Evolutionary conservation across 2,113 vertebrate genomes (phyloP), one percentile per base, ranked within the genome.

Genomic region (Clarias magur): DNA sequence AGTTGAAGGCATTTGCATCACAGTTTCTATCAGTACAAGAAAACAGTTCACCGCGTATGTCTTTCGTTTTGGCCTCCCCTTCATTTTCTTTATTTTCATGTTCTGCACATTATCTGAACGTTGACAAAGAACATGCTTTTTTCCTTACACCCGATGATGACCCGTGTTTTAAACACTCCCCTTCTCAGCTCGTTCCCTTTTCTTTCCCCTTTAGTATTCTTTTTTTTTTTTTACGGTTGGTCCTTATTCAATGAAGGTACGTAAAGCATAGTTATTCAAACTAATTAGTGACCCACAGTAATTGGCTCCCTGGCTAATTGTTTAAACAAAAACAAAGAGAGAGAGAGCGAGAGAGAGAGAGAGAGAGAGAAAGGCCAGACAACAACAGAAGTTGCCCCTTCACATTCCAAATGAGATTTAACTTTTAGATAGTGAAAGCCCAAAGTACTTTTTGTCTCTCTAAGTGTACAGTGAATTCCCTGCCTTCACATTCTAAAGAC

Each of bases 291-390:
- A 90, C 90, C 92, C 91, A 91, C 89, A 88, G 91, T 93, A 94
- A 94, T 95, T 95, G 93, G 92, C 92, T 92, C 89, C 87, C 92
- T 91, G 87, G 89, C 93, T 95, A 96, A 95, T 94, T 95, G 93
- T 94, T 91, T 90, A 90, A 92, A 95, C 92, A 94, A 94, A 93
- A 86, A 72, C 85, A 78, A 83, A 88, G 83, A 75, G 72, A 12
- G 38, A 75, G 73, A 53, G 23, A 76, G 73, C 5, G 72, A 87
- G 89, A 84, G 83, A 88, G 83, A 78, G 25, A 54, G 75, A 78
- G 53, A 54, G 48, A 54, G 75, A 11, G 53, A 86, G 88, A 85
- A 83, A 89, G 83, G 85, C 81, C 88, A 89, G 89, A 90, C 92
- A 92, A 92, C 91, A 92, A 91, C 88, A 89, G 91, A 92, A 90